Conservation (phyloP, 2,888 invertebrate species). For the Orthosia gracilis region DNA sequence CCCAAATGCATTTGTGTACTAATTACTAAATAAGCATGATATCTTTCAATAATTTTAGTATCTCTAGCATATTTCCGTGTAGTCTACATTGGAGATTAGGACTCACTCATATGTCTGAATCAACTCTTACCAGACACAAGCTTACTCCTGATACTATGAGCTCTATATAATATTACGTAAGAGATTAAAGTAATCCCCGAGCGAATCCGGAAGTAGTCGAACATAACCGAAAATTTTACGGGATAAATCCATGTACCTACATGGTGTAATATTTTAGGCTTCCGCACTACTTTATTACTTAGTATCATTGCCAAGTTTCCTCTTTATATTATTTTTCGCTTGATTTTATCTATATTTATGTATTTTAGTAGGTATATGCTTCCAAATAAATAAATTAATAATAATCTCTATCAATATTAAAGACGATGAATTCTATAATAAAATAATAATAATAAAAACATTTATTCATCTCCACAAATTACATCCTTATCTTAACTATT, state of each 20-base stretch:
- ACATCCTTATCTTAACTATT: too few relatives aligned
- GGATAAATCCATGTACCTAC: too few relatives aligned
- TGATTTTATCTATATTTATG: too few relatives aligned
- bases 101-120: neutral
- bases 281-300: slow-evolving; percentile 11
- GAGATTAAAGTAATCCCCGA: slow-evolving; percentile 37
- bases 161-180: slow-evolving; percentile 9
- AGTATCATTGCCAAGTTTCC: slow-evolving; percentile 21
- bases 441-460: too few relatives aligned
- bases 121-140: slow-evolving; percentile 8
- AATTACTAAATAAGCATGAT: neutral
- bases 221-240: slow-evolving; percentile 16
- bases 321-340: neutral
- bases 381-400: too few relatives aligned
- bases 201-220: slow-evolving; percentile 30
- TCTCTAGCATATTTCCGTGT: neutral
- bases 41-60: neutral
- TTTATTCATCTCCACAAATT: too few relatives aligned
- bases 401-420: too few relatives aligned
- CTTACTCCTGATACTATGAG: slow-evolving; percentile 7
- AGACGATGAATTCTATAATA: too few relatives aligned
- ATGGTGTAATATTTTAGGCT: too few relatives aligned
- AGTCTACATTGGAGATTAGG: neutral
- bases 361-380: neutral
- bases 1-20: neutral